Percentiles rank a stretch among this genome's conserved stretches.
These are phyloP conservation scores for Mnemiopsis leidyi DNA, from an alignment of 37 sponge, comb jelly and placozoan genomes.

Conservation along the genomic window DNA sequence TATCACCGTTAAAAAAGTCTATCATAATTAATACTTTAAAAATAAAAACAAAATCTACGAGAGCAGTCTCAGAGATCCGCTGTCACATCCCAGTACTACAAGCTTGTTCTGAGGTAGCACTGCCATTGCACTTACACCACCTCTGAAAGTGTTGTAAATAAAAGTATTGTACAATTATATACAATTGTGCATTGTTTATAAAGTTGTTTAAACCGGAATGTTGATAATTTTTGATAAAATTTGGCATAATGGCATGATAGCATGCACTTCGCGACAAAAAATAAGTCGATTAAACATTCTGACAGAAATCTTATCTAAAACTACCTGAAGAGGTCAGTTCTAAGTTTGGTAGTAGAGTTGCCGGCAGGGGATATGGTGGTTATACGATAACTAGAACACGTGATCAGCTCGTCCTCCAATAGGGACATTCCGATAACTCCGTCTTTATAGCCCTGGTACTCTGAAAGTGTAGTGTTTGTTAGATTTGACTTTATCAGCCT, in stretches of 20 bases:
- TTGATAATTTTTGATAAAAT: too few species aligned
- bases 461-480: constrained; percentile 25
- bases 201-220: too few species aligned
- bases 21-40: too few species aligned
- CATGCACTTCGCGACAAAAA: too few species aligned
- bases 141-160: neutral
- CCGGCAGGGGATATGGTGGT: constrained; percentile 23
- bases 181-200: too few species aligned
- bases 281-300: too few species aligned
- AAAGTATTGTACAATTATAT: neutral
- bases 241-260: too few species aligned
- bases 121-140: constrained; percentile 1
- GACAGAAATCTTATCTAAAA: too few species aligned
- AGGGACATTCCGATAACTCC: neutral
- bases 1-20: too few species aligned
- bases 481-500: too few species aligned
- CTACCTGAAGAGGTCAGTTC: constrained; percentile 45
- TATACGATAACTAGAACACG: constrained; percentile 25
- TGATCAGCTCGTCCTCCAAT: constrained; percentile 16
- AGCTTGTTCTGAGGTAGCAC: neutral
- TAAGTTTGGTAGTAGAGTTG: constrained; percentile 25
- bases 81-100: constrained; percentile 10
- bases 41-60: neutral
- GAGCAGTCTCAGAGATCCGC: constrained; percentile 25
- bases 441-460: constrained; percentile 20